Evolutionary conservation across 1,140 invertebrate species (phyloP).

Genomic region (Mercenaria mercenaria): DNA sequence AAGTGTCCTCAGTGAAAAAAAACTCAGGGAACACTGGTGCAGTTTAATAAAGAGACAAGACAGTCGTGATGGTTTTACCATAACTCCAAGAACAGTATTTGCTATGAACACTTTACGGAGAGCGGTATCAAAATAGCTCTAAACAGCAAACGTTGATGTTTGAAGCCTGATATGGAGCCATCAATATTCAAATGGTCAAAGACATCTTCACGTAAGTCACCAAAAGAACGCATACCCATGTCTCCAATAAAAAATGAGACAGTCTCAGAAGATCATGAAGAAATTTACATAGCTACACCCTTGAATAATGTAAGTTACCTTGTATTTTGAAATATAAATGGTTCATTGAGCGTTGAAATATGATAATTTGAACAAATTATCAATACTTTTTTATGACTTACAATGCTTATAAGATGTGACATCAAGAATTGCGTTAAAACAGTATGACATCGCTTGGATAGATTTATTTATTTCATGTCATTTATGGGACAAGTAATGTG

Average conservation of each 20-base stretch:
- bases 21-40: neutral
- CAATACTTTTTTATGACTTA: too few relatives aligned
- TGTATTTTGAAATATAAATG: neutral
- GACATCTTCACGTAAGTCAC: neutral
- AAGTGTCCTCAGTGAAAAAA: neutral
- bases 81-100: neutral
- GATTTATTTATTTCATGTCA: too few relatives aligned
- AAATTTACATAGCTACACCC: neutral
- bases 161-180: neutral
- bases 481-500: too few relatives aligned
- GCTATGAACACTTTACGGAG: neutral
- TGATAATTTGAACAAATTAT: too few relatives aligned
- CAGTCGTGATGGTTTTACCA: neutral
- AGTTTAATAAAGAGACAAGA: neutral
- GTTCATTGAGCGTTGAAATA: neutral
- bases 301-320: neutral
- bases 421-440: too few relatives aligned
- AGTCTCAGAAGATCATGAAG: neutral
- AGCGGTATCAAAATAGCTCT: neutral
- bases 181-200: neutral
- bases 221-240: neutral
- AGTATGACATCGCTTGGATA: too few relatives aligned
- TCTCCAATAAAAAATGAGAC: neutral
- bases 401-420: too few relatives aligned
- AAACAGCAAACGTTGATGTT: neutral